Conservation (phyloP, 2,113 vertebrate genomes). For the Hassar affinis region DNA sequence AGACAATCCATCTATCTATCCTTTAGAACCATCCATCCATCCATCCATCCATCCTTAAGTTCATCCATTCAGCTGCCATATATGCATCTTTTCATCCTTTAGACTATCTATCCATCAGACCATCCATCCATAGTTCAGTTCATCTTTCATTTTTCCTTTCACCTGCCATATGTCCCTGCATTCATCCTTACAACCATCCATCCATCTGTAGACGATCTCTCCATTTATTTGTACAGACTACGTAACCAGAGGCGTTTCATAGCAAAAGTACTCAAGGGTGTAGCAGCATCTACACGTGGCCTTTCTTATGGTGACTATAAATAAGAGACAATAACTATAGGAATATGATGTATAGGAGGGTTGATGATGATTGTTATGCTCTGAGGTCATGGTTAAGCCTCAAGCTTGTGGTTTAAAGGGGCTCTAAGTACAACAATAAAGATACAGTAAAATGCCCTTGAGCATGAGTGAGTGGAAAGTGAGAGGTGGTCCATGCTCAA, state of each 20-base stretch:
- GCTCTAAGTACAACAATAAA: neutral
- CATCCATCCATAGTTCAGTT: neutral
- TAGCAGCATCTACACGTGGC: neutral
- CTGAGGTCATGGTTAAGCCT: slow-evolving; percentile 1
- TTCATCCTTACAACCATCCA: neutral
- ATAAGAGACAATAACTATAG: neutral
- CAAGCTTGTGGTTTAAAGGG: neutral
- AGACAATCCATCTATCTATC: neutral
- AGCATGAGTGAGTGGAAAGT: neutral
- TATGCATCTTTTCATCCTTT: neutral
- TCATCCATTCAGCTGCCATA: neutral
- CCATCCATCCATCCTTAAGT: neutral
- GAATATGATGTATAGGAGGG: neutral
- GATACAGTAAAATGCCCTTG: slow-evolving; percentile 1
- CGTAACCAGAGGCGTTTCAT: neutral
- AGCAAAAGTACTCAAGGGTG: neutral
- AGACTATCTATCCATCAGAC: neutral
- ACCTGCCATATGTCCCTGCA: neutral
- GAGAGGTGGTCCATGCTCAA: neutral
- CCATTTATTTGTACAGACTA: neutral
- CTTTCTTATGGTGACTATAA: neutral
- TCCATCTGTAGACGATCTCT: no score
- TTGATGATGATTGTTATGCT: neutral
- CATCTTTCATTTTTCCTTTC: neutral
- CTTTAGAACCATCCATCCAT: neutral